Evolutionary conservation across 2,888 invertebrate species (phyloP).

Genomic region (Caenorhabditis doughertyi): DNA sequence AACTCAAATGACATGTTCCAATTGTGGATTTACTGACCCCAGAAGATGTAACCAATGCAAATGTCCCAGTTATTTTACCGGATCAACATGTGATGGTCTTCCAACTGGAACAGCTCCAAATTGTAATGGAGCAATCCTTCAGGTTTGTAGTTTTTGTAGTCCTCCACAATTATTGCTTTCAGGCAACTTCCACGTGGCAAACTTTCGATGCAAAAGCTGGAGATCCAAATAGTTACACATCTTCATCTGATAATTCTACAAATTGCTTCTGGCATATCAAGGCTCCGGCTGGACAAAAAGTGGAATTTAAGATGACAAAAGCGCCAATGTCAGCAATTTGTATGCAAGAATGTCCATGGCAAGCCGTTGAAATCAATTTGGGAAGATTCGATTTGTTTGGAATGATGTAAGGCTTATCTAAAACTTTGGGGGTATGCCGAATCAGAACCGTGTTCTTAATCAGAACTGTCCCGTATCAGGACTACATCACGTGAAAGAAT

Average conservation of each 20-base stretch:
- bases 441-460: no score
- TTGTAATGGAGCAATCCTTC: constrained; percentile 56
- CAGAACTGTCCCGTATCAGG: no score
- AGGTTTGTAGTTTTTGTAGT: constrained; percentile 1
- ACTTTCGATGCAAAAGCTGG: constrained; percentile 61
- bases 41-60: constrained; percentile 63
- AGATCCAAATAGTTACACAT: constrained; percentile 55
- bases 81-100: constrained; percentile 40
- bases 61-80: constrained; percentile 59
- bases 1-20: constrained; percentile 40
- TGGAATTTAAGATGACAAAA: constrained; percentile 34
- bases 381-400: constrained; percentile 62
- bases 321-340: constrained; percentile 52
- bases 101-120: constrained; percentile 43
- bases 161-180: neutral
- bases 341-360: constrained; percentile 65
- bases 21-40: constrained; percentile 58
- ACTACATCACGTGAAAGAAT: no score
- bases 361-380: constrained; percentile 58
- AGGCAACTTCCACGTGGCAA: constrained; percentile 63
- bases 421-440: no score
- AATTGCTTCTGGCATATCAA: constrained; percentile 68
- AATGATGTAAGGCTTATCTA: constrained; percentile 50
- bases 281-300: constrained; percentile 37
- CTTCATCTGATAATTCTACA: constrained; percentile 30